phyloP scores from a whole-genome alignment of 2,797 vertebrate species.

The Bradypodion pumilum region DNA sequence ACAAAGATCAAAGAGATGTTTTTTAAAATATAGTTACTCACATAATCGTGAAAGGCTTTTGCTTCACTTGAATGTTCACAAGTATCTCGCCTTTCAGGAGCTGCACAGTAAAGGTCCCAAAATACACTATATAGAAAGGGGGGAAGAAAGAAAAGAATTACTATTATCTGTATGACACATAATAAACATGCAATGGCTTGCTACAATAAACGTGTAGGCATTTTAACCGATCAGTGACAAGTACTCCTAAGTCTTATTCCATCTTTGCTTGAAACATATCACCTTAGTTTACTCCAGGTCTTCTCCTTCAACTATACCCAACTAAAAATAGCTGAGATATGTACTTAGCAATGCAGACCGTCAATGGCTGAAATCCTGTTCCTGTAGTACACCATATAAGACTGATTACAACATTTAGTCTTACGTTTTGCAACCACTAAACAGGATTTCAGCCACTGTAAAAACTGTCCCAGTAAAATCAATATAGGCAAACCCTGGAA shows the following conservation, averaged over 20 bases:
- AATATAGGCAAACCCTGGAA: too few relatives aligned
- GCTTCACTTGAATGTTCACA: constrained; percentile 99
- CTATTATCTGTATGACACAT: constrained; percentile 32
- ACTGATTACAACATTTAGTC: too few relatives aligned
- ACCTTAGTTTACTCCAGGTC: background rate
- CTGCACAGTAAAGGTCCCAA: constrained; percentile 99
- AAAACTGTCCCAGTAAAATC: too few relatives aligned
- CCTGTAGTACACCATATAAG: too few relatives aligned
- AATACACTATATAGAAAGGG: constrained; percentile 84
- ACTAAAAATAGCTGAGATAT: background rate
- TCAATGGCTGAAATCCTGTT: too few relatives aligned
- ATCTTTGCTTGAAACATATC: rapidly evolving
- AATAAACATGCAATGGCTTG: background rate
- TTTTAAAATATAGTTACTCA: constrained; percentile 83
- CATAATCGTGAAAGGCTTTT: constrained; percentile 99
- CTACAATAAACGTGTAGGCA: background rate
- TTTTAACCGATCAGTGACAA: background rate
- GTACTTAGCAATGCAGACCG: background rate
- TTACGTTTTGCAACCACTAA: too few relatives aligned
- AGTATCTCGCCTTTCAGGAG: constrained; percentile 97
- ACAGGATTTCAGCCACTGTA: too few relatives aligned
- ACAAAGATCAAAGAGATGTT: constrained; percentile 68
- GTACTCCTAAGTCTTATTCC: background rate
- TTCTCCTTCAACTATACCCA: background rate
- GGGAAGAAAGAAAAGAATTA: constrained; percentile 61